Percentiles rank a stretch among this genome's conserved stretches.
These are phyloP conservation scores for Hyaena hyaena DNA, from an alignment of 2,113 vertebrate genomes.

Conservation along the genomic window DNA sequence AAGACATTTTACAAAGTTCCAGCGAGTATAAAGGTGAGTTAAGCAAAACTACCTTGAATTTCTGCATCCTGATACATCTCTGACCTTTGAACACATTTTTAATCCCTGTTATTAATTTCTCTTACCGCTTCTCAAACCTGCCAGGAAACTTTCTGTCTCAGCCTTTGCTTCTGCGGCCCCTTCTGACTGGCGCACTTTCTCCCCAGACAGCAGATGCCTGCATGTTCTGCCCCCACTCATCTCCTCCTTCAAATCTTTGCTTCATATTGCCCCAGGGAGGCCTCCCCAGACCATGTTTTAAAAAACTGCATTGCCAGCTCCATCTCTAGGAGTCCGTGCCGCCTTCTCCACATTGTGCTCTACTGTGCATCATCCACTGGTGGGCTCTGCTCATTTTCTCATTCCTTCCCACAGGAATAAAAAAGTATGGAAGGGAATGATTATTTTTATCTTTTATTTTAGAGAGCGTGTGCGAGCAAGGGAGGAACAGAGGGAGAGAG, in stretches of 20 bases:
- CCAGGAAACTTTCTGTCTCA: fast-evolving
- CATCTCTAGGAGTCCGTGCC: not conserved
- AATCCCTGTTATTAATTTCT: not conserved
- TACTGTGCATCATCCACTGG: not conserved
- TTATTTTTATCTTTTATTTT: no score
- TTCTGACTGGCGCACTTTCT: not conserved
- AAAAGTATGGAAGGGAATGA: no score
- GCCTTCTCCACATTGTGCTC: not conserved
- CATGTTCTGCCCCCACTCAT: not conserved
- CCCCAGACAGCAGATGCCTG: not conserved
- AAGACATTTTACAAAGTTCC: not conserved
- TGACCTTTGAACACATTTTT: not conserved
- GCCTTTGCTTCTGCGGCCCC: not conserved
- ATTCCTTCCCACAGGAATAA: not conserved
- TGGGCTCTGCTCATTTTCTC: not conserved
- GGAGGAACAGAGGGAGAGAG: no score
- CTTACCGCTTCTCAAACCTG: not conserved
- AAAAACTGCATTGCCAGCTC: not conserved
- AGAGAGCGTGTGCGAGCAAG: no score
- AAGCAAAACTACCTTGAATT: not conserved
- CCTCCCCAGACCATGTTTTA: not conserved
- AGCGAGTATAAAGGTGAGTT: not conserved
- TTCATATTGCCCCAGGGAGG: not conserved
- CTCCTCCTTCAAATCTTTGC: not conserved
- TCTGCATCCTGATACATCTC: not conserved